Percentiles rank a stretch among this genome's conserved stretches.
These are phyloP conservation scores for Pluvialis apricaria DNA, from an alignment of 2,113 vertebrate genomes.

Conservation along the genomic window DNA sequence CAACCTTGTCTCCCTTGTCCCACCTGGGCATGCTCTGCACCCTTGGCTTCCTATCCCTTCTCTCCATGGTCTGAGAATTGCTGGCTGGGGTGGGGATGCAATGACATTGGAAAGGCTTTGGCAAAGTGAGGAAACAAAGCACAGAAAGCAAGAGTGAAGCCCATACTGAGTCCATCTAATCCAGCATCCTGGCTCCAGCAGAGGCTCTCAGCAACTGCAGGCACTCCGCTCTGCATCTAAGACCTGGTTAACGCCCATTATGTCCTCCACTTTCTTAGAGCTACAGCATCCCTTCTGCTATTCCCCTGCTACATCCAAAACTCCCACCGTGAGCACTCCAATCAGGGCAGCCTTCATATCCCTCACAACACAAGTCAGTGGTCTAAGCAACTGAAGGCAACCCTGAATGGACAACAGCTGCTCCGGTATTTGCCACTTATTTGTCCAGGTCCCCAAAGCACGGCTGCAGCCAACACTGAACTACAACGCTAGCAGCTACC, in stretches of 20 bases:
- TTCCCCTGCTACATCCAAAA: not conserved
- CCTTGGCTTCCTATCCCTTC: not conserved
- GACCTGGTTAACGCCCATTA: not conserved
- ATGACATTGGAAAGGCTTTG: not conserved
- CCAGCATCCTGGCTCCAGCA: not conserved
- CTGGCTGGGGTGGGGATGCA: not conserved
- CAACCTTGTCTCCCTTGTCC: not conserved
- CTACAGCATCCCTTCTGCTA: not conserved
- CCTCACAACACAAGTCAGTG: not conserved
- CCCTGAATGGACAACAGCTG: not conserved
- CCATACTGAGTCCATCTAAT: not conserved
- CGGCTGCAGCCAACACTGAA: fast-evolving
- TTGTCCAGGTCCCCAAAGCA: not conserved
- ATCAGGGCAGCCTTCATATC: not conserved
- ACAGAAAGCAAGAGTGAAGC: not conserved
- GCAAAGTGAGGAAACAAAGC: not conserved
- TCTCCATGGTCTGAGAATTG: not conserved
- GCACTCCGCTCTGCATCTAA: not conserved
- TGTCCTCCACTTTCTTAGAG: not conserved
- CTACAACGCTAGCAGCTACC: not conserved
- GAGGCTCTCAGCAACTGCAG: not conserved
- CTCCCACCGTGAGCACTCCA: not conserved
- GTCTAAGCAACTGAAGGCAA: not conserved
- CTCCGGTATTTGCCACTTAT: not conserved
- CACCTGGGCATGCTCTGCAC: fast-evolving